A percentile compares a stretch with the other conserved stretches of the same genome.
Evolutionary conservation across 2,888 invertebrate genomes (phyloP).

Genomic region (Iselma pallidipennis): DNA sequence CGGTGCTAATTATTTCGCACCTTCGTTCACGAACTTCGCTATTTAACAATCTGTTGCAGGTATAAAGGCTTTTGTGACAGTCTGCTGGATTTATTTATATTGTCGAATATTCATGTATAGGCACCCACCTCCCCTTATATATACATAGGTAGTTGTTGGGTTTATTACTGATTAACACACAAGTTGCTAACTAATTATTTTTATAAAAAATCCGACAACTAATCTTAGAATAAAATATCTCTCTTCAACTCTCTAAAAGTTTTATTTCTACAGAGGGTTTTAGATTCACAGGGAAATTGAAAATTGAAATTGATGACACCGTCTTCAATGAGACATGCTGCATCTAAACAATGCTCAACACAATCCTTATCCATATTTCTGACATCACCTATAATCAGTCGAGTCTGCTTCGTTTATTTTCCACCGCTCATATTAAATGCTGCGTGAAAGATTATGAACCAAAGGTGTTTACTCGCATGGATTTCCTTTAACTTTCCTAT

Average conservation of each 20-base stretch:
- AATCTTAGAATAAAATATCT: too few species aligned
- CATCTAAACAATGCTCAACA: not conserved
- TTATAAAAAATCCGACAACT: not conserved
- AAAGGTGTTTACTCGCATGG: constrained; percentile 53
- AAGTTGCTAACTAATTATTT: not conserved
- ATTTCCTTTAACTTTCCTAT: constrained; percentile 52
- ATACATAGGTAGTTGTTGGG: not conserved
- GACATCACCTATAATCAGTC: not conserved
- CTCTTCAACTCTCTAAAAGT: too few species aligned
- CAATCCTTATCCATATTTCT: not conserved
- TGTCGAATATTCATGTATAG: too few species aligned
- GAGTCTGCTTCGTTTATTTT: constrained; percentile 50
- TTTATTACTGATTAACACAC: not conserved
- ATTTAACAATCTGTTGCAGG: constrained; percentile 40
- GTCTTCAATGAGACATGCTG: too few species aligned
- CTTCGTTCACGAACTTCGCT: constrained; percentile 36
- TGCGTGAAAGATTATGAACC: constrained; percentile 54
- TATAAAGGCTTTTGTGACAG: constrained; percentile 36
- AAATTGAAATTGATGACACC: not conserved
- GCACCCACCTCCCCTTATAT: too few species aligned
- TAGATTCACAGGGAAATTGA: too few species aligned
- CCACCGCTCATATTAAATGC: constrained; percentile 47
- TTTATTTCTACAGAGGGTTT: too few species aligned
- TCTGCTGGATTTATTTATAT: constrained; percentile 15
- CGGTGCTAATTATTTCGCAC: constrained; percentile 43